Evolutionary conservation across 2,113 vertebrate genomes (phyloP).

Genomic region (Panthera uncia): DNA sequence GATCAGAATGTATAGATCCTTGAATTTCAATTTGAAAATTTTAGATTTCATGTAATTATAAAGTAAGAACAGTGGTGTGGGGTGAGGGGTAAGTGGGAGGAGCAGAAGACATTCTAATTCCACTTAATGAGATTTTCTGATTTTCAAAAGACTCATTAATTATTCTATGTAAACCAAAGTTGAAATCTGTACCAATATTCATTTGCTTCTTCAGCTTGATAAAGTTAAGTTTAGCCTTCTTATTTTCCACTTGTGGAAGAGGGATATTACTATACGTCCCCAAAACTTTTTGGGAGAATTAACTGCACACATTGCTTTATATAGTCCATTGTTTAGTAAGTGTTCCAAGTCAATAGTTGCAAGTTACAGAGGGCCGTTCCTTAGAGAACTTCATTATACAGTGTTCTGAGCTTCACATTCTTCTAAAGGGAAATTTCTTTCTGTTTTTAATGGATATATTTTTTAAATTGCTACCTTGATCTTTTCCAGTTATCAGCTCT

Average conservation of each 20-base stretch:
- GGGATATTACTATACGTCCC: neutral
- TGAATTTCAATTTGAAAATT: neutral
- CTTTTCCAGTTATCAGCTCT: neutral
- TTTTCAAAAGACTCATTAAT: neutral
- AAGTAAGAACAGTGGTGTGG: neutral
- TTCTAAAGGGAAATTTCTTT: neutral
- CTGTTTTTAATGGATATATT: neutral
- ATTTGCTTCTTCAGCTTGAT: neutral
- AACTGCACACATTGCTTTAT: neutral
- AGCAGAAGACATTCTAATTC: neutral
- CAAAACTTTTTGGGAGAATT: neutral
- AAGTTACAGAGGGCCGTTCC: neutral
- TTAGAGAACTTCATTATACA: neutral
- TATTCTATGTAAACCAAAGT: neutral
- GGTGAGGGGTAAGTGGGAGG: no score
- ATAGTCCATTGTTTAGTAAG: neutral
- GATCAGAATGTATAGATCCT: neutral
- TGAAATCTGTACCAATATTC: neutral
- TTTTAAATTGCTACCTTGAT: neutral
- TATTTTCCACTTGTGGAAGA: neutral
- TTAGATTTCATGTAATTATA: neutral
- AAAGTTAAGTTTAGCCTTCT: neutral
- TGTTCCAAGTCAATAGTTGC: neutral
- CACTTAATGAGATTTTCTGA: neutral
- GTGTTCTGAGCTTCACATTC: neutral